A percentile compares a stretch with the other conserved stretches of the same genome.
Evolutionary conservation across 2,113 vertebrate genomes (phyloP).

Genomic region (Cyanoliseus patagonus): DNA sequence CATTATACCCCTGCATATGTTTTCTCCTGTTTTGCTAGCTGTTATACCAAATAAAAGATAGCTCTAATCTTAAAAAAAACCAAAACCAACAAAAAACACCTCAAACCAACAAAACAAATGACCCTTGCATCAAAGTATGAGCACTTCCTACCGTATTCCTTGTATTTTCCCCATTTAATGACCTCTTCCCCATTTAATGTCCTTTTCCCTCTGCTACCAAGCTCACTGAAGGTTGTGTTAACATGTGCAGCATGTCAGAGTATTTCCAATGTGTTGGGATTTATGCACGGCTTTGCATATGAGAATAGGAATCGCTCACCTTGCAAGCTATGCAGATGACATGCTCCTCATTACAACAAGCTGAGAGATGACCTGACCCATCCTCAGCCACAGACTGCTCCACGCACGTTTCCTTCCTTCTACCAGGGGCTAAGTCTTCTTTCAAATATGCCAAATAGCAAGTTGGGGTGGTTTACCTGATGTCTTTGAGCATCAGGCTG

Average conservation of each 20-base stretch:
- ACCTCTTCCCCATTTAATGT: not conserved
- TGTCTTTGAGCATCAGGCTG: not conserved
- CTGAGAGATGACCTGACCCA: not conserved
- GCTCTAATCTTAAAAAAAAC: not conserved
- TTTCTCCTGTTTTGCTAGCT: not conserved
- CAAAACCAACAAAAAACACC: not conserved
- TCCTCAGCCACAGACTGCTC: not conserved
- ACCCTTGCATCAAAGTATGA: not conserved
- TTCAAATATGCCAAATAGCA: not conserved
- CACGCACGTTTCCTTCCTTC: not conserved
- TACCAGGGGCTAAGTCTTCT: not conserved
- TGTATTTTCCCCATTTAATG: not conserved
- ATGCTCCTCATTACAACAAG: not conserved
- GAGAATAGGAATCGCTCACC: not conserved
- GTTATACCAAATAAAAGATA: not conserved
- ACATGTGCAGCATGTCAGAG: not conserved
- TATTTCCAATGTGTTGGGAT: not conserved
- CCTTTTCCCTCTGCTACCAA: not conserved
- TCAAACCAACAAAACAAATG: not conserved
- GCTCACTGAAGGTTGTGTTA: not conserved
- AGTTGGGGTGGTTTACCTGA: not conserved
- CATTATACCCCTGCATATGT: not conserved
- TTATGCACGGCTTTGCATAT: not conserved
- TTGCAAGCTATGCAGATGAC: not conserved
- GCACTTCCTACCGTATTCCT: not conserved